Evolutionary conservation across 2,888 invertebrate species (phyloP), one percentile per base, ranked within the genome.

Genomic region (Crocallis elinguaria): DNA sequence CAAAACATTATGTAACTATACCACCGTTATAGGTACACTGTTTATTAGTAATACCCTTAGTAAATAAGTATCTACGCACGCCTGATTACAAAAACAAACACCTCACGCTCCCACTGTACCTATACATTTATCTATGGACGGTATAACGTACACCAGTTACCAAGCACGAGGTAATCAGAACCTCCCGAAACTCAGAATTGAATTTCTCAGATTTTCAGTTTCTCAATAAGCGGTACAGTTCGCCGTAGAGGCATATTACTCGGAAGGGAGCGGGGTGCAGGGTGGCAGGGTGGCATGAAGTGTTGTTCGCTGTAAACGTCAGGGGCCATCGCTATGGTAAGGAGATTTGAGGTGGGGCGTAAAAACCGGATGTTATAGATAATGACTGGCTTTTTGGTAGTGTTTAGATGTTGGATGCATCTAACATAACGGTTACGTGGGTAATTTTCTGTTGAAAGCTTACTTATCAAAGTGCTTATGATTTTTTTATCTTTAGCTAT

Each of bases 301-400:
- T 86, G 86, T 84, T 80, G 82, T 87, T 85, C 84, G 69, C 76
- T 87, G 87, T 87, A 83, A 84, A 85, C 82, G 87, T 87, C 87
- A 82, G 72, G 76, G 75, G 73, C 74, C 79, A 86, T 86, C 82
- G 79, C 68, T 74, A 75, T 75, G 73, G 70, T 70, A 75, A 67
- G 71, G 69, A 74, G 73, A 79, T 79, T 75, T 71, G 73, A 74
- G 72, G 67, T 67, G 61, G 66, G 61, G 64, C 57, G 64, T 65
- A 69, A 68, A 73, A 71, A 71, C 60, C 49, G 66, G 66, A 72
- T 66, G 58, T 69, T 70, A 75, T 75, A 71, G 71, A 66, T 67
- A 65, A 68, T 62, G 55, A 66, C 66, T 61, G 44, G 37, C 29
- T 41, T 45, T 37, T 44, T 12, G 13, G 8, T 35, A 41, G 41